A percentile compares a stretch with the other conserved stretches of the same genome.
Evolutionary conservation across 2,797 vertebrate species (phyloP).

Genomic region (Lophotriccus pileatus): DNA sequence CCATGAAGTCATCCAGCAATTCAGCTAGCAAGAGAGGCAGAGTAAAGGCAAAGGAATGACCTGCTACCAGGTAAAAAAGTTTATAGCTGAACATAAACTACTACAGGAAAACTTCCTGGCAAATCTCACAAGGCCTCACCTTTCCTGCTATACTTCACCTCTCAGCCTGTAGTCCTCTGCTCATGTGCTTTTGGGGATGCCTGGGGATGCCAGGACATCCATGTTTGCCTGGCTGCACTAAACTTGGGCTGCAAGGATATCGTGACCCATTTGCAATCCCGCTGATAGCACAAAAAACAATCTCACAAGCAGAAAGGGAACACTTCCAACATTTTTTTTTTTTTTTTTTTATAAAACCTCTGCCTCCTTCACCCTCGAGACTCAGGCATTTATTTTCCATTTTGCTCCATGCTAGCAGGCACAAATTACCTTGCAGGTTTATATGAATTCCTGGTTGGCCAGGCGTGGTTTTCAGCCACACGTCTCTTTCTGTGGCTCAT

Average conservation of each 20-base stretch:
- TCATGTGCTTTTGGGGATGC: rapidly evolving
- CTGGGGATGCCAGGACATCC: neutral
- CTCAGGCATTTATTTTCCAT: neutral
- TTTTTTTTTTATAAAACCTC: neutral
- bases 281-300: neutral
- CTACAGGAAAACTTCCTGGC: neutral
- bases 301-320: neutral
- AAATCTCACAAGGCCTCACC: neutral
- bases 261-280: neutral
- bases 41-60: neutral
- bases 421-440: neutral
- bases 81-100: neutral
- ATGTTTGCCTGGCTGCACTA: neutral
- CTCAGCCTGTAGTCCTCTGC: rapidly evolving
- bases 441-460: neutral
- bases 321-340: neutral
- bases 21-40: neutral
- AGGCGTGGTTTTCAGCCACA: neutral
- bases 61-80: neutral
- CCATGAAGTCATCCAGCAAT: neutral
- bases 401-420: neutral
- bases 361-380: neutral
- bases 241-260: neutral
- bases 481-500: neutral
- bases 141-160: neutral